Evolutionary conservation across 64 coral and sea anemone species (phyloP), one percentile per base, ranked within the genome.

Genomic region (Catalaphyllia jardinei): DNA sequence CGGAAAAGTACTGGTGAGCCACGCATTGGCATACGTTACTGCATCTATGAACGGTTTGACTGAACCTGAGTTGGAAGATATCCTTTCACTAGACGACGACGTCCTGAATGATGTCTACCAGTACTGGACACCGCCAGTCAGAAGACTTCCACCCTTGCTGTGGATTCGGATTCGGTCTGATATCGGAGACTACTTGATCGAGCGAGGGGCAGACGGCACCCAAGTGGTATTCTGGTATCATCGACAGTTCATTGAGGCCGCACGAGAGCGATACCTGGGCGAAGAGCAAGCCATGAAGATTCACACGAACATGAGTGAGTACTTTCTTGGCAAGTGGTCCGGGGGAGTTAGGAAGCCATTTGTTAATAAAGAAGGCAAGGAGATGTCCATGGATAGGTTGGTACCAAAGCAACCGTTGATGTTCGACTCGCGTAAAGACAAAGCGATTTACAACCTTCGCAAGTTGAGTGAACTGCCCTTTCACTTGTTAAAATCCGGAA

Each of bases 51-150:
- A 91, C 62, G 97, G 97, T 28, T 88, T 99, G 13, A 99, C 97
- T 0, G 94, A 93, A 63, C 33, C 88, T 8, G 97, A 98, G 72
- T 75, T 98, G 0, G 97, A 99, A 89, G 97, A 99, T 62, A 73
- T 99, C 29, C 94, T 99, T 39, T 98, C 96, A 2, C 74, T 95
- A 9, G 96, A 98, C 73, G 96, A 98, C 64, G 94, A 94, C 22
- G 96, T 98, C 14, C 61, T 98, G 17, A 95, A 98, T 88, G 96
- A 98, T 79, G 96, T 98, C 11, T 98, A 98, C 15, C 96, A 98
- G 33, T 98, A 95, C 88, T 98, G 96, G 96, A 98, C 96, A 17
- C 96, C 96, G 9, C 96, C 96, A 5, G 80, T 95, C 6, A 73
- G 96, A 78, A 80, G 96, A 52, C 72, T 98, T 38, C 93, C 96